phyloP scores from a whole-genome alignment of 2,113 vertebrate genomes.

The Microtus ochrogaster region DNA sequence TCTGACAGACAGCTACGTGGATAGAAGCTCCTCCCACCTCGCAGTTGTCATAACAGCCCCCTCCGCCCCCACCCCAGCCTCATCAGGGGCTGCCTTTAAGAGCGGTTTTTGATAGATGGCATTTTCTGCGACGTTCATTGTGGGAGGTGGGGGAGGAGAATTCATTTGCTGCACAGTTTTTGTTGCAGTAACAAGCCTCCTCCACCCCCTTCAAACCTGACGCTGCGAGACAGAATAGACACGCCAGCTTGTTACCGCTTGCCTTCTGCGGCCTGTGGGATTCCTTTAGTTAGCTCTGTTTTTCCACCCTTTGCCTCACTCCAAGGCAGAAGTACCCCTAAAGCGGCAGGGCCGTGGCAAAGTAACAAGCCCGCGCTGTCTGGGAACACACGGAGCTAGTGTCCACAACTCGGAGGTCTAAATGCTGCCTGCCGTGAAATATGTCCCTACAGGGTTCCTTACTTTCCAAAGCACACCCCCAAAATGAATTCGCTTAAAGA shows the following conservation, averaged over 20 bases:
- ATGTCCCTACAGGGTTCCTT: conserved; percentile 56
- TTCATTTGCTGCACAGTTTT: conserved; percentile 69
- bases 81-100: conserved; percentile 67
- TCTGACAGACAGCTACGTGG: conserved; percentile 43
- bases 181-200: conserved; percentile 64
- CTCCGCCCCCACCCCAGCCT: neutral
- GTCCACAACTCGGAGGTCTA: conserved; percentile 61
- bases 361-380: conserved; percentile 65
- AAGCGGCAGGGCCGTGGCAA: conserved; percentile 63
- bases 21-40: conserved; percentile 47
- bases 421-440: conserved; percentile 67
- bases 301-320: conserved; percentile 58
- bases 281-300: conserved; percentile 69
- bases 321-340: conserved; percentile 50
- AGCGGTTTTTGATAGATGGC: conserved; percentile 67
- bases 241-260: conserved; percentile 62
- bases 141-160: conserved; percentile 60
- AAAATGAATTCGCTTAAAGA: conserved; percentile 44
- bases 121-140: conserved; percentile 57
- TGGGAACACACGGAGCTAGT: conserved; percentile 62
- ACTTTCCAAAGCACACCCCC: conserved; percentile 55
- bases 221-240: conserved; percentile 4
- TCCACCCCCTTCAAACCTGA: conserved; percentile 41
- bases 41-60: conserved; percentile 55
- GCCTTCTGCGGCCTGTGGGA: conserved; percentile 60